Evolutionary conservation across 2,113 vertebrate genomes (phyloP).

Genomic region (Otis tarda): DNA sequence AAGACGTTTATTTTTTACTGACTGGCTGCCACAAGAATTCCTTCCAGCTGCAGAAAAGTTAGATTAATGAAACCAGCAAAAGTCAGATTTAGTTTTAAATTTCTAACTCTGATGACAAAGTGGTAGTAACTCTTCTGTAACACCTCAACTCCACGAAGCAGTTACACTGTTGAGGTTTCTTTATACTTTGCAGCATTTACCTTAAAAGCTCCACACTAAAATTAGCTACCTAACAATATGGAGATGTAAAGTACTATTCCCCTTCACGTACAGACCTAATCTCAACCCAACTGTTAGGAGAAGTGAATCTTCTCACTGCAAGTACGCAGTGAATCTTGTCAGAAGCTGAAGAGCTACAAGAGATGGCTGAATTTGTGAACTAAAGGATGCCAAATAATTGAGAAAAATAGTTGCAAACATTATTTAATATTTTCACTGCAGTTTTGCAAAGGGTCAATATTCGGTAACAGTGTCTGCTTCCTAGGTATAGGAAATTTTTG

Average conservation of each 20-base stretch:
- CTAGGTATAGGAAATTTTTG: background rate
- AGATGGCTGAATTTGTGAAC: background rate
- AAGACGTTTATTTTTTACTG: background rate
- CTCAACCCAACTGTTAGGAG: accelerated
- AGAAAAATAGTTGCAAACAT: background rate
- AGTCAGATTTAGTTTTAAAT: background rate
- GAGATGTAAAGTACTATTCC: background rate
- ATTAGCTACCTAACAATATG: background rate
- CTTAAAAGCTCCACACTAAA: background rate
- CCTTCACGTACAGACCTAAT: background rate
- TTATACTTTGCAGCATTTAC: background rate
- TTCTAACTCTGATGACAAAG: background rate
- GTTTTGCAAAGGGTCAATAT: background rate
- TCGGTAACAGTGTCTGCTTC: background rate
- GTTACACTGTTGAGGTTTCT: background rate
- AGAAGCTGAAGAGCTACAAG: background rate
- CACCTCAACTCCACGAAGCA: background rate
- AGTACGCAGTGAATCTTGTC: background rate
- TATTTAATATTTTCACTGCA: background rate
- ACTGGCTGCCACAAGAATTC: background rate
- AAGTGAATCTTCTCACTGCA: too few relatives aligned
- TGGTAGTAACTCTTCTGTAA: background rate
- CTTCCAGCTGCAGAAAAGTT: background rate
- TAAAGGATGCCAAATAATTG: background rate
- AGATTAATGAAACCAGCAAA: background rate